These are phyloP conservation scores for Sinella curviseta DNA, from an alignment of 1,140 invertebrate species.

Conservation along the genomic window DNA sequence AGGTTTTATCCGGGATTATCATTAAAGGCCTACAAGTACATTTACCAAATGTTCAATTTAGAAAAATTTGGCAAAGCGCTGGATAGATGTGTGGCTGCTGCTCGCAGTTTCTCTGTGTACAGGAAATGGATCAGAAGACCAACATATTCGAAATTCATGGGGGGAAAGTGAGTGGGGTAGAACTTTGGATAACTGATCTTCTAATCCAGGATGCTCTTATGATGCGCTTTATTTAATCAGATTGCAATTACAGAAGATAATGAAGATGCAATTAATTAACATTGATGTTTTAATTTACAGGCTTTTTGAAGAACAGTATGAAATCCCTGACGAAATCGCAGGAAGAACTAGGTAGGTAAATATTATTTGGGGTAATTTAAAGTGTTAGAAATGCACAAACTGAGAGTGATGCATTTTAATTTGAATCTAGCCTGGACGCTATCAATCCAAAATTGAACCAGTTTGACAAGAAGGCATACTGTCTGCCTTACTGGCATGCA, in stretches of 20 bases:
- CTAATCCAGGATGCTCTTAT: no score
- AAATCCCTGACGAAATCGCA: background rate
- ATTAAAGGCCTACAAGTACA: slow-evolving; percentile 20
- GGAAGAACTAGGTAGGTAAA: background rate
- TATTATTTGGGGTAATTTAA: background rate
- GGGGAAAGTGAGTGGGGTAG: background rate
- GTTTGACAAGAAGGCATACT: slow-evolving; percentile 19
- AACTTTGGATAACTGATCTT: background rate
- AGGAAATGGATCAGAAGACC: slow-evolving; percentile 37
- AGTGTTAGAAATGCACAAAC: background rate
- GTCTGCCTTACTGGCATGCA: slow-evolving; percentile 20
- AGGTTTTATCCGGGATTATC: slow-evolving; percentile 32
- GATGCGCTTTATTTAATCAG: no score
- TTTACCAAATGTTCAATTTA: slow-evolving; percentile 35
- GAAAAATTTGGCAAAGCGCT: slow-evolving; percentile 16
- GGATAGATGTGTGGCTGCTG: slow-evolving; percentile 36
- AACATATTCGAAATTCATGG: background rate
- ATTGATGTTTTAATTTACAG: background rate
- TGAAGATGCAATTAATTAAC: background rate
- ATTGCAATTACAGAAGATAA: no score
- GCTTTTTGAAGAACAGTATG: slow-evolving; percentile 7
- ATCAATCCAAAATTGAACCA: slow-evolving; percentile 12
- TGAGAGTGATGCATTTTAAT: background rate
- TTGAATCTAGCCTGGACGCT: background rate
- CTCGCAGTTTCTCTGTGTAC: slow-evolving; percentile 27